Conservation (phyloP, 2,797 vertebrate genomes). For the Amniataba percoides region DNA sequence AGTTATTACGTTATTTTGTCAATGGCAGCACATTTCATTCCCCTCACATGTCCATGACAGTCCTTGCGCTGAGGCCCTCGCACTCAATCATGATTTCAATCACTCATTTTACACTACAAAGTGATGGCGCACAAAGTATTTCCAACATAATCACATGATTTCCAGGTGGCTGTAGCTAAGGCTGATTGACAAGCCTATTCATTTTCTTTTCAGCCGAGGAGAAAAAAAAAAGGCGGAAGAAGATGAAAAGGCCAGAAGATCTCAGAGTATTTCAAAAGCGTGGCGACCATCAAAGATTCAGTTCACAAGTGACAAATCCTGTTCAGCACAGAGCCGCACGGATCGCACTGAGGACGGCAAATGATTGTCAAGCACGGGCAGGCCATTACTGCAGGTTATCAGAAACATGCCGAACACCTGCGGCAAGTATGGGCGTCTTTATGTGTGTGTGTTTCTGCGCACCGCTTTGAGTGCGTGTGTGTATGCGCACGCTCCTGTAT, state of each 20-base stretch:
- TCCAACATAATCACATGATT: conserved; percentile 51
- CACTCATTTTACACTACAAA: conserved; percentile 38
- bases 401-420: conserved; percentile 39
- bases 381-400: conserved; percentile 52
- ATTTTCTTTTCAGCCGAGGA: conserved; percentile 51
- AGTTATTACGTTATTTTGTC: neutral
- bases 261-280: conserved; percentile 59
- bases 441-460: conserved; percentile 5
- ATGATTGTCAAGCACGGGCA: conserved; percentile 43
- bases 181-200: conserved; percentile 70
- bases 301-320: conserved; percentile 56
- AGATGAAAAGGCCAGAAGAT: conserved; percentile 69
- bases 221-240: conserved; percentile 32
- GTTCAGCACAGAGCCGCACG: conserved; percentile 15
- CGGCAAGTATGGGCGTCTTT: conserved; percentile 24
- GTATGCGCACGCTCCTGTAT: neutral
- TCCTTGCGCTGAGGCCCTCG: neutral
- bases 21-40: neutral
- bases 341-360: conserved; percentile 47
- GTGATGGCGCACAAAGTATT: conserved; percentile 28
- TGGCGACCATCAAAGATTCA: conserved; percentile 45
- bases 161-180: conserved; percentile 64
- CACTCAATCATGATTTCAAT: conserved; percentile 35
- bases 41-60: neutral
- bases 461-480: neutral